Base-by-base conservation (phyloP, 2,113 vertebrate species). In the Tachysurus vachellii region DNA sequence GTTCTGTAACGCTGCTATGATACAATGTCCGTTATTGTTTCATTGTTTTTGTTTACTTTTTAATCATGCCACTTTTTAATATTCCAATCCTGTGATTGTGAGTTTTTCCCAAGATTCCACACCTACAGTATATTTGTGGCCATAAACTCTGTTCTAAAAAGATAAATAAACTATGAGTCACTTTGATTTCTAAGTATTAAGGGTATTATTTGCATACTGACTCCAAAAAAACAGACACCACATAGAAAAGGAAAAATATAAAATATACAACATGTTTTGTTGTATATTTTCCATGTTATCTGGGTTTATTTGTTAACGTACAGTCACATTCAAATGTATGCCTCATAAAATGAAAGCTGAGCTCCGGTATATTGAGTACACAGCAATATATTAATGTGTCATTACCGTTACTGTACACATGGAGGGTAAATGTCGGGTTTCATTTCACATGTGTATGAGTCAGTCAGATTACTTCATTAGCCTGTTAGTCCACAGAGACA, bases 401-500 rank as follows among this genome's bases (percentile, higher is more conserved):
- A 21, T 80, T 5, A 23, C 16, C 1, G 28, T 80, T 57, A 80
- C 57, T 61, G 84, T 85, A 64, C 47, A 16, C 66, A 79, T 42
- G 19, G 12, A 47, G 71, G 26, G 42, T 59, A 47, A 73, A 85
- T 59, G 59, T 47, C 81, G 23, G 62, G 23, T 73, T 71, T 56
- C 71, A 86, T 77, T 80, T 47, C 50, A 56, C 28, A 76, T 59
- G 57, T 17, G 42, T 8, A 64, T 71, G 85, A 84, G 36, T 80
- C 68, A 86, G 57, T 54, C 26, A 42, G 47, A 84, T 80, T 64
- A 82, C 70, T 79, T 64, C 79, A 76, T 80, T 57, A 86, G 44
- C 57, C 31, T 83, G 36, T 68, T 70, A 85, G 53, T 71, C 53
- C 61, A 28, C 28, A 16, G 50, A 85, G 57, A 76, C 3, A 68